These are phyloP conservation scores for Archocentrus centrarchus DNA, from an alignment of 2,113 vertebrate species.

Conservation along the genomic window DNA sequence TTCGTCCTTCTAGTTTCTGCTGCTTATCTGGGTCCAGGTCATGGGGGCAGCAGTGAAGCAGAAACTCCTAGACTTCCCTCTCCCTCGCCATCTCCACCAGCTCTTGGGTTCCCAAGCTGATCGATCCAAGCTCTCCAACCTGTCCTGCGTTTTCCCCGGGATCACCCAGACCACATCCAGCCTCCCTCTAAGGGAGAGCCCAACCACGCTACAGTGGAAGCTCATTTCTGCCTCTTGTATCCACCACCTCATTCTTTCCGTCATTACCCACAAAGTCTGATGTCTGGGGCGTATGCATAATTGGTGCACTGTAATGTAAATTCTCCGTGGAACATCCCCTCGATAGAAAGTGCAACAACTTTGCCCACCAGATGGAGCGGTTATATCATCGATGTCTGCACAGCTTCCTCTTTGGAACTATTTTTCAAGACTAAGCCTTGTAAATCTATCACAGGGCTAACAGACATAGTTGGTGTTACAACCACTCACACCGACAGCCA, in stretches of 20 bases:
- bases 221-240: not conserved
- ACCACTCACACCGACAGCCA: not conserved
- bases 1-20: not conserved
- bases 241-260: no score
- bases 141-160: not conserved
- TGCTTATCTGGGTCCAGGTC: not conserved
- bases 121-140: not conserved
- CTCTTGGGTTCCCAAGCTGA: not conserved
- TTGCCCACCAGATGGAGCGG: not conserved
- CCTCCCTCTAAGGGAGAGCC: not conserved
- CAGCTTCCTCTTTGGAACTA: not conserved
- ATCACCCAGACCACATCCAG: not conserved
- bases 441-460: rapidly evolving
- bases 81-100: no score
- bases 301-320: not conserved
- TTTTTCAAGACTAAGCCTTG: no score
- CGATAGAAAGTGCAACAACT: not conserved
- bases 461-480: not conserved
- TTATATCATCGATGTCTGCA: not conserved
- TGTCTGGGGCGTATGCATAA: not conserved
- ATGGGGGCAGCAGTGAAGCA: not conserved
- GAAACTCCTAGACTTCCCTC: no score
- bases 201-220: not conserved
- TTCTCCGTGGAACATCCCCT: not conserved
- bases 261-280: not conserved